These are phyloP conservation scores for Clarias fuscus DNA, from an alignment of 2,797 vertebrate species.

Conservation along the genomic window DNA sequence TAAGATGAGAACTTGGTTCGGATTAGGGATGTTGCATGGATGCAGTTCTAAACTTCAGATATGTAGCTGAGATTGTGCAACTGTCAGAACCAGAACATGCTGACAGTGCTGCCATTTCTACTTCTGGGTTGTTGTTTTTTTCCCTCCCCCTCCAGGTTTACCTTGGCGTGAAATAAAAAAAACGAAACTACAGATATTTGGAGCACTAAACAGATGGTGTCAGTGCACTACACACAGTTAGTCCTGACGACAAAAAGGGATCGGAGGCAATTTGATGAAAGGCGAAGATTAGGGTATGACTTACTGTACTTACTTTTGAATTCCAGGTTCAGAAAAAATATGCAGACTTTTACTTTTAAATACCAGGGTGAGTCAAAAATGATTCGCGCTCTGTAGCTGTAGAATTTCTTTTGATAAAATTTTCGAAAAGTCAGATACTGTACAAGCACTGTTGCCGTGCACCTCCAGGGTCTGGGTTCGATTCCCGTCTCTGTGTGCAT, in stretches of 20 bases:
- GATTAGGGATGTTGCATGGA: not conserved
- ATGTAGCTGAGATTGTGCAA: not conserved
- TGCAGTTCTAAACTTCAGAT: not conserved
- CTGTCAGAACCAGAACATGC: not conserved
- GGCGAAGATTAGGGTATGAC: not conserved
- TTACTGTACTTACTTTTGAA: not conserved
- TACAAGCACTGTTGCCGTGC: no score
- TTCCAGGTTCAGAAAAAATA: not conserved
- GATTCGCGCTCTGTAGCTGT: no score
- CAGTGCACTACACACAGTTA: not conserved
- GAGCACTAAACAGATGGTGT: not conserved
- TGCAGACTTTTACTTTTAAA: not conserved
- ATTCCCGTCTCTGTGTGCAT: no score
- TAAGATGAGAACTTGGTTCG: not conserved
- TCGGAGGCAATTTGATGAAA: not conserved
- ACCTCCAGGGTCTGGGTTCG: no score
- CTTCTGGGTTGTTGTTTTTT: not conserved
- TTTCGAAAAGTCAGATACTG: no score
- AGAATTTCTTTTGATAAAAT: no score
- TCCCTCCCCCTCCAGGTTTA: not conserved
- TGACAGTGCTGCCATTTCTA: not conserved
- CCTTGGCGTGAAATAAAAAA: not conserved
- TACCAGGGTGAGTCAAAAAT: no score
- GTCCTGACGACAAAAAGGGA: not conserved
- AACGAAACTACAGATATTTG: not conserved